phyloP scores from a whole-genome alignment of 2,888 invertebrate genomes.

The Esperia sulphurella region DNA sequence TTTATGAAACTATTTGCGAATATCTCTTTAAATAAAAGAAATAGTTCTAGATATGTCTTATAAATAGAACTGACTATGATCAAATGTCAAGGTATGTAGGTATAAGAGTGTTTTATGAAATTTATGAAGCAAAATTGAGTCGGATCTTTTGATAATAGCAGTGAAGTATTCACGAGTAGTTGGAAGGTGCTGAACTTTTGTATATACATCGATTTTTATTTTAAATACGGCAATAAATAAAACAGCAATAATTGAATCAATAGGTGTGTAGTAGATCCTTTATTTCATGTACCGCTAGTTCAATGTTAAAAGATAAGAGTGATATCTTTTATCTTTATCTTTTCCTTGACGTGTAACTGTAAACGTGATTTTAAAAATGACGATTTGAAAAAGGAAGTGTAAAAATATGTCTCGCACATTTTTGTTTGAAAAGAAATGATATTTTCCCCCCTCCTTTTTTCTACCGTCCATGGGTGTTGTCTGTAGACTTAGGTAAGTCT shows the following conservation, averaged over 20 bases:
- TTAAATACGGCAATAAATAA: constrained; percentile 29
- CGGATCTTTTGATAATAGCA: not conserved
- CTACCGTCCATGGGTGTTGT: constrained; percentile 75
- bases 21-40: no score
- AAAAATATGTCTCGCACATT: constrained; percentile 1
- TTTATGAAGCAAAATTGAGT: no score
- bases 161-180: not conserved
- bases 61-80: no score
- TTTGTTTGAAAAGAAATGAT: constrained; percentile 7
- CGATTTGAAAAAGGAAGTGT: constrained; percentile 10
- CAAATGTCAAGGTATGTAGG: no score
- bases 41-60: no score
- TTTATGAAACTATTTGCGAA: not conserved
- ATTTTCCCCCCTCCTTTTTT: constrained; percentile 41
- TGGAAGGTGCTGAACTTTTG: not conserved
- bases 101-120: no score
- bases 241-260: constrained; percentile 70
- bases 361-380: constrained; percentile 3
- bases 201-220: constrained; percentile 34
- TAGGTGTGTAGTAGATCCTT: constrained; percentile 61
- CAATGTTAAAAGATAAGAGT: constrained; percentile 34
- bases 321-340: constrained; percentile 3
- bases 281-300: constrained; percentile 66
- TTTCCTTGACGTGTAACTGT: constrained; percentile 11
- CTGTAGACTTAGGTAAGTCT: constrained; percentile 41